Evolutionary conservation across 35 echinoderm and acorn worm genomes (phyloP).

Genomic region (Ophiothrix spiculata): DNA sequence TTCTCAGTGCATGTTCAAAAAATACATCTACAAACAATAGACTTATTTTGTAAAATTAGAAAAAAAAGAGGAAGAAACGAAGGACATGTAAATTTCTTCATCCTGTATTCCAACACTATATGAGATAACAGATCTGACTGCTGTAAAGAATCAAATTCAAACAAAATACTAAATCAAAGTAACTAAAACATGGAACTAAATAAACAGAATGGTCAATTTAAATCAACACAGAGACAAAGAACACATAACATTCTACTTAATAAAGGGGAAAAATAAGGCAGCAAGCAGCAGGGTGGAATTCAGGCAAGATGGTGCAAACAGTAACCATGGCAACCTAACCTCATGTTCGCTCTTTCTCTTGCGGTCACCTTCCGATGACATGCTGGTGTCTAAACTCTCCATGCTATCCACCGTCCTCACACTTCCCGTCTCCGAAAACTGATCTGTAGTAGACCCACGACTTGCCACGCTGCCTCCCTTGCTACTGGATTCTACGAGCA

Average conservation of each 20-base stretch:
- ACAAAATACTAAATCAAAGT: no score
- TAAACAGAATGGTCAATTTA: no score
- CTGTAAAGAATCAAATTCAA: no score
- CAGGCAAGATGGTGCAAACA: constrained; percentile 5
- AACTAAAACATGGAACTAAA: no score
- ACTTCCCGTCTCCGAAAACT: constrained; percentile 67
- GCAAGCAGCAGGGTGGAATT: background rate
- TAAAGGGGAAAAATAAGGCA: background rate
- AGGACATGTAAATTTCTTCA: no score
- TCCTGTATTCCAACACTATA: no score
- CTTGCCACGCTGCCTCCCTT: background rate
- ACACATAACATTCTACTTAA: background rate
- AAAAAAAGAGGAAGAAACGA: no score
- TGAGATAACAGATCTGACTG: no score
- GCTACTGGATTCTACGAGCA: background rate
- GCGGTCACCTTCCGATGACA: background rate
- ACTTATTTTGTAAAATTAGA: no score
- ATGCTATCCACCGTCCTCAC: constrained; percentile 58
- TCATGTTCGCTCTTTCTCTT: constrained; percentile 38
- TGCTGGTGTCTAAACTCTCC: constrained; percentile 43
- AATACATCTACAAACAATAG: no score
- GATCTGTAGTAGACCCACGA: background rate
- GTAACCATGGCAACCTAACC: background rate
- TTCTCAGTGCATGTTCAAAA: no score
- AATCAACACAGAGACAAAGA: background rate